Evolutionary conservation across 2,113 vertebrate genomes (phyloP), one percentile per base, ranked within the genome.

Genomic region (Athene noctua): DNA sequence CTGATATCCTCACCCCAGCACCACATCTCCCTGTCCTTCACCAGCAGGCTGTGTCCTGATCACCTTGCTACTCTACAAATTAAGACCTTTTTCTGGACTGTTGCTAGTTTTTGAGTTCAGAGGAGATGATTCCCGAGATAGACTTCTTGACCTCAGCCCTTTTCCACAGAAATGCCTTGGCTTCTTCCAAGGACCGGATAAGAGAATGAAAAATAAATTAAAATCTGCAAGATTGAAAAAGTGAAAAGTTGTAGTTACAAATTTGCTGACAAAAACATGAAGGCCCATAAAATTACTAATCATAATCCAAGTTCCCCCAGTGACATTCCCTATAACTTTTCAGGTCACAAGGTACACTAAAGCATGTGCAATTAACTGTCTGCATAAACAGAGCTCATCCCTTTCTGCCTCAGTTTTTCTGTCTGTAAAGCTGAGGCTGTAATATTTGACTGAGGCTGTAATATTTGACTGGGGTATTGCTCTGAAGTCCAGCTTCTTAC

Each of bases 391-490:
- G 36, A 87, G 54, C 68, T 92, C 72, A 79, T 34, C 71, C 83
- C 62, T 29, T 86, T 91, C 80, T 95, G 79, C 54, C 90, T 74
- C 19, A 58, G 8, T 63, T 96, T 82, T 90, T 75, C 80, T 72
- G 29, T 86, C 65, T 87, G 34, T 82, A 75, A 27, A 93, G 26
- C n/a, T n/a, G 26, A 63, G 38, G 26, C 47, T 82, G 34, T 87
- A 51, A 42, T 79, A 68, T 59, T 63, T 92, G 70, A 67, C 66
- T 70, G 49, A 63, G 38, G 26, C 47, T 82, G 34, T 87, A 51
- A 42, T 79, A 68, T 59, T 63, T 92, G 70, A 67, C 66, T 70
- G 49, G 21, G 34, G 22, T 51, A 62, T 49, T 27, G 49, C 40
- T 77, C 70, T 85, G 19, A 94, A 94, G 49, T 73, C 21, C 78